Evolutionary conservation across 1,140 invertebrate species (phyloP).

Genomic region (Drosophila simulans): DNA sequence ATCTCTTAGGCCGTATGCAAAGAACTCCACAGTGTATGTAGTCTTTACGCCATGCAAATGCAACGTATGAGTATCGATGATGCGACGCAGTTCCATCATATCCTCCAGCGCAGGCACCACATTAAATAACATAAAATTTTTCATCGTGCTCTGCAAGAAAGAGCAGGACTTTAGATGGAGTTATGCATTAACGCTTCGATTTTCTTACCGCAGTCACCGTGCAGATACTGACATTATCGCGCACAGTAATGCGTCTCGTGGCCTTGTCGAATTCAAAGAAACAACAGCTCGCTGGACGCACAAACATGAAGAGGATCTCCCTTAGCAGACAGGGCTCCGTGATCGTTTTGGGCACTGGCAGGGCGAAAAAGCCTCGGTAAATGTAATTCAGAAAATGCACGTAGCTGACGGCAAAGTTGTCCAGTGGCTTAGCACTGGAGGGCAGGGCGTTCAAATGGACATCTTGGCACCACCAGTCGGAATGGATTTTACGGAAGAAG

Average conservation of each 20-base stretch:
- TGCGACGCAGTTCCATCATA: slow-evolving; percentile 52
- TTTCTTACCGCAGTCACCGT: slow-evolving; percentile 57
- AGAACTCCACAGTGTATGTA: slow-evolving; percentile 56
- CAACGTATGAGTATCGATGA: slow-evolving; percentile 26
- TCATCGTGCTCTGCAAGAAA: slow-evolving; percentile 22
- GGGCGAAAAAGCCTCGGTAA: slow-evolving; percentile 10
- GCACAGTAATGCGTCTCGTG: slow-evolving; percentile 33
- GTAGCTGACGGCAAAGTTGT: slow-evolving; percentile 65
- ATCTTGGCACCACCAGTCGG: slow-evolving; percentile 59
- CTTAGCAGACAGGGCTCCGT: slow-evolving; percentile 65
- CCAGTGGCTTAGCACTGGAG: background rate
- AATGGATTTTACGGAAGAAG: slow-evolving; percentile 34
- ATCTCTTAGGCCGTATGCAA: slow-evolving; percentile 58
- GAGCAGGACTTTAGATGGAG: background rate
- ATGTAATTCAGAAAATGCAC: slow-evolving; percentile 39
- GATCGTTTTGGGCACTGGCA: slow-evolving; percentile 50
- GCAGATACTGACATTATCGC: slow-evolving; percentile 54
- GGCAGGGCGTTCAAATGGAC: slow-evolving; percentile 25
- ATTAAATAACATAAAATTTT: slow-evolving; percentile 11
- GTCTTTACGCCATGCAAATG: background rate
- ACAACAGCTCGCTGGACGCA: slow-evolving; percentile 56
- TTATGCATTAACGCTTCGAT: background rate
- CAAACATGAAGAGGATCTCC: slow-evolving; percentile 81
- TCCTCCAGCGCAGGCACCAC: slow-evolving; percentile 51
- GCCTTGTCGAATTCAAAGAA: slow-evolving; percentile 59